Conservation (phyloP, 2,113 vertebrate species). For the Cochlearius cochlearius region DNA sequence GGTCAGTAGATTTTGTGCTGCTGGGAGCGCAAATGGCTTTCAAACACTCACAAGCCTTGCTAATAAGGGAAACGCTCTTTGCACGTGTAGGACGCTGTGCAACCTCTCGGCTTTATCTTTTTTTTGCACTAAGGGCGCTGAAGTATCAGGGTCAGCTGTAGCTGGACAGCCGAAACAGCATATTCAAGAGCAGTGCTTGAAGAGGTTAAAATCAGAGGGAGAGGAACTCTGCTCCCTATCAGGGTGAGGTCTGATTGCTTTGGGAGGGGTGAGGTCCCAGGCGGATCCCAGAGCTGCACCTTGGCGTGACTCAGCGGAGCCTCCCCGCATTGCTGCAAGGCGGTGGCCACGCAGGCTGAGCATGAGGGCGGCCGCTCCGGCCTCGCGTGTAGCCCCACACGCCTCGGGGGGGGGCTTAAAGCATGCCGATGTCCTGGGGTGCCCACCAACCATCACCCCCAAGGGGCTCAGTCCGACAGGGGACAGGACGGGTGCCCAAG, state of each 20-base stretch:
- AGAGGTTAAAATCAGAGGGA: not conserved
- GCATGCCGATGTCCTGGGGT: rapidly evolving
- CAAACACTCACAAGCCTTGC: not conserved
- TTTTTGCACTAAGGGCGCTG: not conserved
- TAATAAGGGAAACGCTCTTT: not conserved
- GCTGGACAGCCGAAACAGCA: not conserved
- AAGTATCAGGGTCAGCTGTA: not conserved
- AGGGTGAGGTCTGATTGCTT: not conserved
- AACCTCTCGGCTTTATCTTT: not conserved
- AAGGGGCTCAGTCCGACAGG: rapidly evolving
- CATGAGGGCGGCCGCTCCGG: rapidly evolving
- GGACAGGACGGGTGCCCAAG: not conserved
- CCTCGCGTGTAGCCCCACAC: rapidly evolving
- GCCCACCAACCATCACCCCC: rapidly evolving
- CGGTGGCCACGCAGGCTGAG: rapidly evolving
- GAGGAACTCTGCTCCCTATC: not conserved
- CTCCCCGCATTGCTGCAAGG: not conserved
- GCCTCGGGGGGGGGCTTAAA: not conserved
- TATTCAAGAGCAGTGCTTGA: not conserved
- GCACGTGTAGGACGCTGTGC: not conserved
- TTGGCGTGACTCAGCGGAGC: not conserved
- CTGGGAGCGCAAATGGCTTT: not conserved
- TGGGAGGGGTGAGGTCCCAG: not conserved
- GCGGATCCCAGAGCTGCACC: not conserved
- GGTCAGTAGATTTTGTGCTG: not conserved